Evolutionary conservation across 2,888 invertebrate species (phyloP).

Genomic region (Drosophila phalerata): DNA sequence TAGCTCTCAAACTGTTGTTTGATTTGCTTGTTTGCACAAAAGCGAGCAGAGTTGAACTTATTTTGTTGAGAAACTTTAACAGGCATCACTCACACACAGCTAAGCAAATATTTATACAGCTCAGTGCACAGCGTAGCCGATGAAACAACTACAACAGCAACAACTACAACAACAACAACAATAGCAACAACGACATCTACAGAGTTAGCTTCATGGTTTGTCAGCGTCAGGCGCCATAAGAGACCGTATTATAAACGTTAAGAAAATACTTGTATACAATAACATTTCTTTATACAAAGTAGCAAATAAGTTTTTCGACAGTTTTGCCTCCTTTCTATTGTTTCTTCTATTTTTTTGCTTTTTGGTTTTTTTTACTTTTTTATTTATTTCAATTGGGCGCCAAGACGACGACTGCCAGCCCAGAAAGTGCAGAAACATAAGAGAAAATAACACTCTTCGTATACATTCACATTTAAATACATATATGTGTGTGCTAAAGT

Average conservation of each 20-base stretch:
- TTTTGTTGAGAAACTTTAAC: conserved; percentile 69
- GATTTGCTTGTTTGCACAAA: conserved; percentile 67
- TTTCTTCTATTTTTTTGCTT: background rate
- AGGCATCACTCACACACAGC: conserved; percentile 65
- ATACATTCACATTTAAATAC: background rate
- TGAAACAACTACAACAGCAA: conserved; percentile 24
- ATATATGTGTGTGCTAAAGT: conserved; percentile 38
- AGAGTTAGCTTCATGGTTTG: conserved; percentile 26
- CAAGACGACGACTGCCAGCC: conserved; percentile 20
- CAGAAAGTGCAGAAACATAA: conserved; percentile 1
- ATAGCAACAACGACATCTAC: conserved; percentile 20
- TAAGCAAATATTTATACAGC: conserved; percentile 73
- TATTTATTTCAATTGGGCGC: conserved; percentile 37
- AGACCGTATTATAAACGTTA: conserved; percentile 52
- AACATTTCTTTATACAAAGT: conserved; percentile 51
- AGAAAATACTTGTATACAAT: conserved; percentile 53
- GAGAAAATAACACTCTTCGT: conserved; percentile 1
- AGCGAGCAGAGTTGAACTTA: conserved; percentile 60
- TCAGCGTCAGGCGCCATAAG: conserved; percentile 53
- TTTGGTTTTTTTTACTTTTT: conserved; percentile 16
- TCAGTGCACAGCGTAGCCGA: conserved; percentile 46
- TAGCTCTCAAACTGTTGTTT: conserved; percentile 67
- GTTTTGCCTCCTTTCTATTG: conserved; percentile 8
- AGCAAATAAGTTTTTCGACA: conserved; percentile 44
- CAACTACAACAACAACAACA: background rate